phyloP scores from a whole-genome alignment of 2,797 vertebrate genomes.

The Labeo calbasu region DNA sequence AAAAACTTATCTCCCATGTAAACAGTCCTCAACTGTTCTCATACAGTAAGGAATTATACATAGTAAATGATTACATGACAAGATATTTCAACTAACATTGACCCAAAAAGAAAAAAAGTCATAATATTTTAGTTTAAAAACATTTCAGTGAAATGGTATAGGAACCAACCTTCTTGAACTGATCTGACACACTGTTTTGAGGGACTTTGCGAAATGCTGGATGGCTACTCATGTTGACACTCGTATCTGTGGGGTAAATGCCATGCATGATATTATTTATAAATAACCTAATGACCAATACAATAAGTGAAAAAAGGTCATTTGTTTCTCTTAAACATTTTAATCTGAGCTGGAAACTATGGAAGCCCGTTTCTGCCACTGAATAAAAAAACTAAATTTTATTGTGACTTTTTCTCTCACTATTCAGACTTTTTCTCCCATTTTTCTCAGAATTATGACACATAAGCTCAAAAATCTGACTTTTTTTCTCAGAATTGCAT shows the following conservation, averaged over 20 bases:
- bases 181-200: slow-evolving; percentile 78
- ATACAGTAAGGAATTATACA: background rate
- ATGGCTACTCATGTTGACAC: slow-evolving; percentile 72
- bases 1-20: slow-evolving; percentile 91
- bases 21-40: slow-evolving; percentile 84
- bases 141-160: background rate
- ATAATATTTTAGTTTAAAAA: background rate
- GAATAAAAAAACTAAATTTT: too few species aligned
- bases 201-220: slow-evolving; percentile 81
- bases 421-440: too few species aligned
- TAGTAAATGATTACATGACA: background rate
- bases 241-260: slow-evolving; percentile 67
- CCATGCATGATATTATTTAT: background rate
- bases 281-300: background rate
- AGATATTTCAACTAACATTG: background rate
- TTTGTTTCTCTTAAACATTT: background rate
- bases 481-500: too few species aligned
- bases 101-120: background rate
- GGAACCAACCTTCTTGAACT: slow-evolving; percentile 88
- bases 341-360: too few species aligned
- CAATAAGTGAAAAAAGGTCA: background rate
- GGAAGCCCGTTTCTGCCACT: too few species aligned
- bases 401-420: too few species aligned
- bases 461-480: too few species aligned
- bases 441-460: too few species aligned